Conservation (phyloP, 2,888 invertebrate genomes). For the Coleophora flavipennella region DNA sequence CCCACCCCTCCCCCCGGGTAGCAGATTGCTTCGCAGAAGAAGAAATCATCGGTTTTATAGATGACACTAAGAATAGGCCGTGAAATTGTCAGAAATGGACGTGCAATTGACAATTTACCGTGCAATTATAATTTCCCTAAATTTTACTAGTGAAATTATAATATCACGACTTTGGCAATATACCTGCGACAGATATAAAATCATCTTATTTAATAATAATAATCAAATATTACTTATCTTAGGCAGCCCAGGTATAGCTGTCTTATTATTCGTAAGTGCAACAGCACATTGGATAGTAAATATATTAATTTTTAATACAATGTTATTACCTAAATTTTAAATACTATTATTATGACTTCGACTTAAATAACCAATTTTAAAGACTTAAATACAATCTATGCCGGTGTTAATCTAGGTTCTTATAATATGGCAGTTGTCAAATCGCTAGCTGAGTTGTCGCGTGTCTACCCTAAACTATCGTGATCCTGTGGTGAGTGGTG, state of each 20-base stretch:
- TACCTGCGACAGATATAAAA: no score
- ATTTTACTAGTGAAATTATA: no score
- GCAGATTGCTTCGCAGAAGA: no score
- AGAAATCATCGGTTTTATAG: no score
- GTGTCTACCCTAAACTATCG: constrained; percentile 10
- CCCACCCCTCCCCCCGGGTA: no score
- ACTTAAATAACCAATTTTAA: constrained; percentile 49
- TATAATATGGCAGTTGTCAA: constrained; percentile 71
- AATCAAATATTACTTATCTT: no score
- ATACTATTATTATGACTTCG: constrained; percentile 70
- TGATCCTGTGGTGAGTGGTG: constrained; percentile 45
- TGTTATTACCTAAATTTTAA: constrained; percentile 55
- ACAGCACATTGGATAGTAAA: constrained; percentile 4
- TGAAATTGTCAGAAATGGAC: no score
- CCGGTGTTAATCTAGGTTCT: constrained; percentile 54
- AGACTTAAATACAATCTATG: constrained; percentile 33
- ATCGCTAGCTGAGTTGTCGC: constrained; percentile 66
- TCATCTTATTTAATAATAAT: no score
- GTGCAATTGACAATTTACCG: no score
- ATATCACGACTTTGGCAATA: no score
- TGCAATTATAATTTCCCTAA: no score
- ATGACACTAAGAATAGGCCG: no score
- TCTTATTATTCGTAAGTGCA: neutral
- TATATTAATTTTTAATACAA: constrained; percentile 23
- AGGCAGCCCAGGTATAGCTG: neutral